Evolutionary conservation across 2,888 invertebrate genomes (phyloP), one percentile per base, ranked within the genome.

Genomic region (Apodemia hepburni): DNA sequence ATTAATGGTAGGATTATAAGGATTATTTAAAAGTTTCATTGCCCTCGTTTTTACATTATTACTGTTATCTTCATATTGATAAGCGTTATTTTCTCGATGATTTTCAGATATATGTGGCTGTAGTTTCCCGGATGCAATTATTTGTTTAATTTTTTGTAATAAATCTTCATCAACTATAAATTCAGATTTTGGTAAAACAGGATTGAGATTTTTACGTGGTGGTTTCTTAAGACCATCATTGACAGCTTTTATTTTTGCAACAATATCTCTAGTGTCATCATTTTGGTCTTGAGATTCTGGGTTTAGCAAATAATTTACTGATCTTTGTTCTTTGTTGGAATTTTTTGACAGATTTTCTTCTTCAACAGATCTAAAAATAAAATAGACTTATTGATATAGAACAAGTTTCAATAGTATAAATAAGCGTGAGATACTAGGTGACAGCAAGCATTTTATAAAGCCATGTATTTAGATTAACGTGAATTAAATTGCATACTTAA

Each of bases 211-310:
- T 62, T 76, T 78, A 66, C 77, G 75, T 29, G 74, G 71, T 51
- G 86, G 78, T 81, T 90, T 81, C 73, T 85, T 75, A 5, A 90
- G 68, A 22, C 85, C 84, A 58, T 87, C 83, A 71, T 94, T 94
- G 5, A 93, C 84, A 64, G 84, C 81, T 71, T 86, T 88, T 66
- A 93, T 93, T 80, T 93, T 93, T 49, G 92, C 86, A 35, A 93
- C 74, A 63, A 93, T 93, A 42, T 92, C 88, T 75, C 73, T 76
- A 6, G 83, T 80, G 42, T 70, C 74, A 3, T 72, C 72, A 42
- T 75, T 75, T 66, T 75, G 71, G n/a, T 70, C 65, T 59, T 78
- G 71, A 51, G 69, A 66, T 57, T 67, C 61, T 33, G 74, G 66
- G 22, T 74, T 73, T 68, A 75, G 70, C 69, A 79, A 76, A 45